Evolutionary conservation across 2,888 invertebrate species (phyloP).

Genomic region (Volucella inflata): DNA sequence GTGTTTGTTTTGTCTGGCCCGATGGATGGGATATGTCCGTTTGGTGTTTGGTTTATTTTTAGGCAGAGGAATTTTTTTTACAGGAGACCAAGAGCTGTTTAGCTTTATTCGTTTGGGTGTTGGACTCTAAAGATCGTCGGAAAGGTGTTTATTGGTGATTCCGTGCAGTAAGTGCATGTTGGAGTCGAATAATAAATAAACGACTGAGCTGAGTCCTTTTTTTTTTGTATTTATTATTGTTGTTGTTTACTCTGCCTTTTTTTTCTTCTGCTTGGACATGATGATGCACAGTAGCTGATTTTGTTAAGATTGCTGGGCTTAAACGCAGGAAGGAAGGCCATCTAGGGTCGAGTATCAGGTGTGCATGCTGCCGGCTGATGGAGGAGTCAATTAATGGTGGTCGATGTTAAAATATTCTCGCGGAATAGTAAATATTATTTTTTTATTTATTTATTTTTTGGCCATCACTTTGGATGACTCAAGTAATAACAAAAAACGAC

Average conservation of each 20-base stretch:
- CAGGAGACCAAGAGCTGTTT: slow-evolving; percentile 19
- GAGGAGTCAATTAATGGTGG: slow-evolving; percentile 73
- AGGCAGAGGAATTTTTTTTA: slow-evolving; percentile 54
- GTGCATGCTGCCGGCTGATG: slow-evolving; percentile 52
- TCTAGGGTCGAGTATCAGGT: slow-evolving; percentile 53
- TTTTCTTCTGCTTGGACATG: slow-evolving; percentile 42
- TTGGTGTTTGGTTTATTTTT: slow-evolving; percentile 54
- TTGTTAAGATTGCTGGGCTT: slow-evolving; percentile 58
- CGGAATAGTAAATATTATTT: slow-evolving; percentile 32
- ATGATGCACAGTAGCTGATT: slow-evolving; percentile 73
- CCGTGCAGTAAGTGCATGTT: slow-evolving; percentile 74
- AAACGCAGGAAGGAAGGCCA: slow-evolving; percentile 51
- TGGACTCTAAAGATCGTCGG: slow-evolving; percentile 68
- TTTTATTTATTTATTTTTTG: background rate
- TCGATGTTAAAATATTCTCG: slow-evolving; percentile 68
- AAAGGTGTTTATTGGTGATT: slow-evolving; percentile 75
- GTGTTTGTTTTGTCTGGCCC: slow-evolving; percentile 67
- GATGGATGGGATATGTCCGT: slow-evolving; percentile 65
- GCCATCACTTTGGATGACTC: no score
- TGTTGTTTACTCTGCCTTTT: slow-evolving; percentile 17
- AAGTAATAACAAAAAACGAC: background rate
- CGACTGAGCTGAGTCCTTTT: background rate
- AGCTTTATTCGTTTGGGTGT: slow-evolving; percentile 25
- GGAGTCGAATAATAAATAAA: slow-evolving; percentile 74
- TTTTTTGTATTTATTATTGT: slow-evolving; percentile 5